phyloP scores from a whole-genome alignment of 2,113 vertebrate species.

The Archocentrus centrarchus region DNA sequence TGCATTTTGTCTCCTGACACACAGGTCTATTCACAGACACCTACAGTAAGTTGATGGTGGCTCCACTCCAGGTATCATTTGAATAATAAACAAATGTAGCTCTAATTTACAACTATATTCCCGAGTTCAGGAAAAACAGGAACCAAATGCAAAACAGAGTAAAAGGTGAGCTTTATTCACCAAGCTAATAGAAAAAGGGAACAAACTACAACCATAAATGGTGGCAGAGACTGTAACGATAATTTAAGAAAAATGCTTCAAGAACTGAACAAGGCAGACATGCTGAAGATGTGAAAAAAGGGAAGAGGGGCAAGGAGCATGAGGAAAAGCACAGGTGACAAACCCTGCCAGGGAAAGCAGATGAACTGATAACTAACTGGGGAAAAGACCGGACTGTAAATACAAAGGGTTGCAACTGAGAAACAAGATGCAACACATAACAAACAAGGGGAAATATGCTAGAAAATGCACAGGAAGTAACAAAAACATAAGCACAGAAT shows the following conservation, averaged over 20 bases:
- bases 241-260: background rate
- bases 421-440: background rate
- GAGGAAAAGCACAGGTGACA: background rate
- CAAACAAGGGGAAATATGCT: background rate
- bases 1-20: conserved; percentile 11
- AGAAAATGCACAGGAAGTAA: background rate
- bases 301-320: background rate
- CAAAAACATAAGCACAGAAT: too few relatives aligned
- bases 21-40: background rate
- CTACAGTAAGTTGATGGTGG: background rate
- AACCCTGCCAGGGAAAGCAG: background rate
- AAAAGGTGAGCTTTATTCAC: background rate
- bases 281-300: background rate
- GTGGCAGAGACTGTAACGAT: background rate
- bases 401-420: background rate
- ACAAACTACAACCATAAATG: background rate
- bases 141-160: background rate
- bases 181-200: background rate
- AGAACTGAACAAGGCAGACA: background rate
- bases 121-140: background rate
- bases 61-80: conserved; percentile 3
- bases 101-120: background rate
- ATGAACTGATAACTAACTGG: background rate
- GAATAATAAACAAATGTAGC: conserved; percentile 31
- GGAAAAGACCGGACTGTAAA: too few relatives aligned